A percentile compares a stretch with the other conserved stretches of the same genome.
These are phyloP conservation scores for Bombus soroeensis DNA, from an alignment of 1,140 invertebrate species.

Conservation along the genomic window DNA sequence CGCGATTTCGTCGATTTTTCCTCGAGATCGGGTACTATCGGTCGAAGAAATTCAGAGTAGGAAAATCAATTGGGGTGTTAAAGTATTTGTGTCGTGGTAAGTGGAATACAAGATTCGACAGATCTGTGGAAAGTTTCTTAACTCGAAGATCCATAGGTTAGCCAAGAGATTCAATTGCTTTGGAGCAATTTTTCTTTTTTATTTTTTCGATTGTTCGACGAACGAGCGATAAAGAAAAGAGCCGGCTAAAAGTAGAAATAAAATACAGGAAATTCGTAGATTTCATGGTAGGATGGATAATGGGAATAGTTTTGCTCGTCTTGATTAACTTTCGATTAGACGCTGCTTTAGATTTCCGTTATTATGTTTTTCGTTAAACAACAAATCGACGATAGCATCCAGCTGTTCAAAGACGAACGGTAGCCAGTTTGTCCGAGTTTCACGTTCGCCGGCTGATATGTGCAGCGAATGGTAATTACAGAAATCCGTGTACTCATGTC, in stretches of 20 bases:
- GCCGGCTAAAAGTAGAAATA: too few species aligned
- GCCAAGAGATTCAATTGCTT: too few species aligned
- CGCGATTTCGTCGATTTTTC: not conserved
- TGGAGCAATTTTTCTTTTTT: too few species aligned
- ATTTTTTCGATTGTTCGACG: accelerated
- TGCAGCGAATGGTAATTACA: not conserved
- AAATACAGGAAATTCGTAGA: not conserved
- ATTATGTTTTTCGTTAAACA: not conserved
- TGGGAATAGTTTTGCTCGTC: not conserved
- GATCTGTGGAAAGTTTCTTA: too few species aligned
- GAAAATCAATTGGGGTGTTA: not conserved
- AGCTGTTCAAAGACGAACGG: not conserved
- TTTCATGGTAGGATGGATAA: not conserved
- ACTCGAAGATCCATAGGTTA: too few species aligned
- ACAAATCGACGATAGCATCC: not conserved
- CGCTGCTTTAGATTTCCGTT: not conserved
- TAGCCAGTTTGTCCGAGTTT: not conserved
- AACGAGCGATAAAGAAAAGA: too few species aligned
- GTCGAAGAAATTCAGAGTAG: not conserved
- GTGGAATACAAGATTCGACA: too few species aligned
- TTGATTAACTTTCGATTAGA: not conserved
- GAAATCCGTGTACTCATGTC: conserved; percentile 3
- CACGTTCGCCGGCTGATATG: not conserved
- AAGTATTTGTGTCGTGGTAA: not conserved
- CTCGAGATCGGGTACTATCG: not conserved